These are phyloP conservation scores for Choloepus hoffmanni DNA, from an alignment of 2,113 vertebrate genomes.

Conservation along the genomic window DNA sequence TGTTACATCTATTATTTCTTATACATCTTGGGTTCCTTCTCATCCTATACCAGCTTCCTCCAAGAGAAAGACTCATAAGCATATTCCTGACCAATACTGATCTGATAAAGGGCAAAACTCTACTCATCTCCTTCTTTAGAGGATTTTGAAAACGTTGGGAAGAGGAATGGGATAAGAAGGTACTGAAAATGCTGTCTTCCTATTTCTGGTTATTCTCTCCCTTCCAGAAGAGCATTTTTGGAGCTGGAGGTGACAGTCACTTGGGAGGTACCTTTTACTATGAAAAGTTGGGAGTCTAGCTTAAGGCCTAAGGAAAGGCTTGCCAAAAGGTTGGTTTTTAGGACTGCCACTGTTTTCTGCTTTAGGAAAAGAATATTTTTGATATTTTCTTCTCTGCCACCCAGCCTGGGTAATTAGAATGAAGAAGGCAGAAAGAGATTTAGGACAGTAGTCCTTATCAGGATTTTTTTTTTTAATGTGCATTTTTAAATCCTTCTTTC, in stretches of 20 bases:
- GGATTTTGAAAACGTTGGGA: background rate
- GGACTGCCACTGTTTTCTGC: background rate
- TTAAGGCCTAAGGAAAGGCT: background rate
- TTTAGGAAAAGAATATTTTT: background rate
- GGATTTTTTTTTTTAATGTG: background rate
- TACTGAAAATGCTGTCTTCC: background rate
- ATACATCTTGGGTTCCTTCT: background rate
- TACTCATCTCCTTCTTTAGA: background rate
- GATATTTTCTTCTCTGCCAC: background rate
- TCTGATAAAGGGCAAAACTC: background rate
- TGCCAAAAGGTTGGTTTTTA: background rate
- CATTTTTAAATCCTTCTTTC: conserved; percentile 30
- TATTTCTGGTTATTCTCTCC: background rate
- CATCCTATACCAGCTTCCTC: background rate
- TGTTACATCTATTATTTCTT: background rate
- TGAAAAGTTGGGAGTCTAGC: background rate
- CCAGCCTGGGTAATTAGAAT: background rate
- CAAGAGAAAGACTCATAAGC: background rate
- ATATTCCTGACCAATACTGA: background rate
- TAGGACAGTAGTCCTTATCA: background rate
- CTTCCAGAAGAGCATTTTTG: background rate
- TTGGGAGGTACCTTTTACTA: background rate
- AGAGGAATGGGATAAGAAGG: background rate
- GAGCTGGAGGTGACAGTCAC: background rate
- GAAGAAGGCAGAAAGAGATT: background rate